Conservation (phyloP, 2,888 invertebrate genomes). For the Perithous albicinctus region DNA sequence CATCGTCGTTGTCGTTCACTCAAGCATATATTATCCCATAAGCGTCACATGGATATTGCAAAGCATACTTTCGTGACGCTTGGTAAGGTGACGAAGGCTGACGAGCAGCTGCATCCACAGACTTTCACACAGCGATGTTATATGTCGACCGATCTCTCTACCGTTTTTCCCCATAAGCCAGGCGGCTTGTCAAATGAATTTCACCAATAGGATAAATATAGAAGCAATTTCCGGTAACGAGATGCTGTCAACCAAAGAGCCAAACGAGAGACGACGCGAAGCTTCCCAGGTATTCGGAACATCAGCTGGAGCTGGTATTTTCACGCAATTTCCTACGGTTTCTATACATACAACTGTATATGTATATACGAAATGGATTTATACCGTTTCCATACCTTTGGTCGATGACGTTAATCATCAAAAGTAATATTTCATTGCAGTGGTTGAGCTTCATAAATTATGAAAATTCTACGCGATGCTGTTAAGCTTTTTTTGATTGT, state of each 20-base stretch:
- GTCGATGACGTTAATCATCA: constrained; percentile 2
- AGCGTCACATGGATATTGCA: constrained; percentile 25
- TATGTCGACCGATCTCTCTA: constrained; percentile 13
- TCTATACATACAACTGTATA: not conserved
- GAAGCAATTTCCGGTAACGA: constrained; percentile 26
- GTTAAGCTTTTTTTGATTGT: not conserved
- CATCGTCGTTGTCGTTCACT: constrained; percentile 22
- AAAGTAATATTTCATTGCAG: not conserved
- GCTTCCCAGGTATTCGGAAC: not conserved
- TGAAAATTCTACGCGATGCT: not conserved
- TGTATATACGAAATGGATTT: constrained; percentile 12
- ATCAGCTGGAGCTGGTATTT: not conserved
- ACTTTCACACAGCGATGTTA: not conserved
- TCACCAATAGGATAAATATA: constrained; percentile 23
- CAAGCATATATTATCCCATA: constrained; percentile 37
- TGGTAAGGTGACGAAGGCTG: not conserved
- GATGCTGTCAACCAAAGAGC: constrained; percentile 8
- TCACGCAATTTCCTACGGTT: constrained; percentile 17
- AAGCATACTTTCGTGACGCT: constrained; percentile 15
- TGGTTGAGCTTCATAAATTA: not conserved
- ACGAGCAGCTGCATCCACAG: constrained; percentile 2
- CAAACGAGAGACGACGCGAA: not conserved
- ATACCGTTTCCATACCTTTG: not conserved
- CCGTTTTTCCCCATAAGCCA: not conserved
- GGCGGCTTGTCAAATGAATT: constrained; percentile 23